phyloP scores from a whole-genome alignment of 2,797 vertebrate species.

The Cynopterus sphinx region DNA sequence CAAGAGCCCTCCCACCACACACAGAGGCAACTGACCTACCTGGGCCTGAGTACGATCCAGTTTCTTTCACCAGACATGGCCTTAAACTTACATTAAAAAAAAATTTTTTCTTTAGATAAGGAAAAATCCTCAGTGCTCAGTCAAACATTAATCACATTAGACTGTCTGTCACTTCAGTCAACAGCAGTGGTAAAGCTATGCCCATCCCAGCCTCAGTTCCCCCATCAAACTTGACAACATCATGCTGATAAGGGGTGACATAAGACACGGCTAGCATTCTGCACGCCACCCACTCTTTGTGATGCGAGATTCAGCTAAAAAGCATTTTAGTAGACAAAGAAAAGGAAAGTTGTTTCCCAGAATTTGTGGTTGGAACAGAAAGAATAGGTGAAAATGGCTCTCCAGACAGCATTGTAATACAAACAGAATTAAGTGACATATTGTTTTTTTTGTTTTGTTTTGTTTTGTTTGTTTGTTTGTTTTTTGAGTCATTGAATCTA shows the following conservation, averaged over 20 bases:
- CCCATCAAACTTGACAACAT: background rate
- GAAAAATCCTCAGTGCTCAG: background rate
- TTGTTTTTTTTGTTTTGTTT: background rate
- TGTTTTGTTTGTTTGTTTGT: background rate
- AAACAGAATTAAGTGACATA: background rate
- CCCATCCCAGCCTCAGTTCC: background rate
- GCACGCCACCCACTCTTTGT: background rate
- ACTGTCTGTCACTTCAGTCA: constrained; percentile 14
- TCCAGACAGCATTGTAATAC: background rate
- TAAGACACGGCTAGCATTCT: background rate
- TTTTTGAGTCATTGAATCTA: background rate
- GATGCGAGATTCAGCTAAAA: background rate
- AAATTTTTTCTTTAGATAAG: background rate
- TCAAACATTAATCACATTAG: background rate
- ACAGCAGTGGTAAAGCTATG: background rate
- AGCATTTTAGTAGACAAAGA: background rate
- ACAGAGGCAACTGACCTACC: background rate
- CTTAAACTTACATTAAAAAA: background rate
- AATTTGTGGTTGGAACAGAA: background rate
- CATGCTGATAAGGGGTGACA: background rate
- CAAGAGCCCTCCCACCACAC: background rate
- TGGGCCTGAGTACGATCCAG: background rate
- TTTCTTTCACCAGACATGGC: background rate
- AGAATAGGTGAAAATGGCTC: background rate
- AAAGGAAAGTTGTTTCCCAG: background rate